Conservation (phyloP, 2,888 invertebrate species). For the Campopleginae sp. region DNA sequence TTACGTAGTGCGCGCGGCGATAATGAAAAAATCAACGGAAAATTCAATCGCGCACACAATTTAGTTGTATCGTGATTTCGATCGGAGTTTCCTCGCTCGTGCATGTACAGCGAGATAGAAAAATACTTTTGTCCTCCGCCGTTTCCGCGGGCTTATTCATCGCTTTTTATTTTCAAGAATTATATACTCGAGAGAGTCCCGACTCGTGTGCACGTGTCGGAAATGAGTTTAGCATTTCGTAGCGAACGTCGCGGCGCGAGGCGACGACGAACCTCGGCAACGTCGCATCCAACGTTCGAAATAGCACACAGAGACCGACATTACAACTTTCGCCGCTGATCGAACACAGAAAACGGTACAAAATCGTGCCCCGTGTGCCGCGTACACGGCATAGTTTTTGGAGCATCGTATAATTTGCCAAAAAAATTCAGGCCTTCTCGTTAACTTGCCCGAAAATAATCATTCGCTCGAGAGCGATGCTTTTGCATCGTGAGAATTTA, state of each 20-base stretch:
- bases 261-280: conserved; percentile 70
- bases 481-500: conserved; percentile 11
- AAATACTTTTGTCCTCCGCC: background rate
- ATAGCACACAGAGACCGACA: conserved; percentile 76
- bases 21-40: background rate
- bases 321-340: conserved; percentile 75
- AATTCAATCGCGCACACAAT: background rate
- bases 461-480: background rate
- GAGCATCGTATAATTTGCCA: conserved; percentile 25
- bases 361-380: conserved; percentile 43
- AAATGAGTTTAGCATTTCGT: conserved; percentile 6
- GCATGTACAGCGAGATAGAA: background rate
- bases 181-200: background rate
- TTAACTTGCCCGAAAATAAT: background rate
- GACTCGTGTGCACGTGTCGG: conserved; percentile 40
- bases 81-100: background rate
- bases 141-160: conserved; percentile 11
- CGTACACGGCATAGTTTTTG: conserved; percentile 28
- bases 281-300: conserved; percentile 77
- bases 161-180: conserved; percentile 2
- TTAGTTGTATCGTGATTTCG: background rate
- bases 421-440: conserved; percentile 5
- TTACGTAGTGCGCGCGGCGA: background rate
- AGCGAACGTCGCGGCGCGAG: background rate
- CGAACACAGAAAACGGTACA: conserved; percentile 65